Evolutionary conservation across 2,797 vertebrate species (phyloP).

Genomic region (Pseudochirops cupreus): DNA sequence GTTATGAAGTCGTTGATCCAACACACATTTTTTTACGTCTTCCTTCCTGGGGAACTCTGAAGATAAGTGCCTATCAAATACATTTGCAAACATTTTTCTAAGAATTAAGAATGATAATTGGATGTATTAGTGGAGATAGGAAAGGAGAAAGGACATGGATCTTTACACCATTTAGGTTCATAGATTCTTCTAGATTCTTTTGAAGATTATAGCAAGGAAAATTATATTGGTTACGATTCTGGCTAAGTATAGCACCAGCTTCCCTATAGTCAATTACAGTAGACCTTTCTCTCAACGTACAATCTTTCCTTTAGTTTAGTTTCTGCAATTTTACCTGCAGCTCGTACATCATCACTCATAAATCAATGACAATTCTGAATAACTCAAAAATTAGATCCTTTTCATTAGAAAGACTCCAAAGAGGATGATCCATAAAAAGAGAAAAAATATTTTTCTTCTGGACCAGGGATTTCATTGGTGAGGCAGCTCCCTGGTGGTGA

Average conservation of each 20-base stretch:
- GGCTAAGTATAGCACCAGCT: neutral
- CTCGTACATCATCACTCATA: neutral
- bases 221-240: slow-evolving; percentile 21
- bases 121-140: slow-evolving; percentile 14
- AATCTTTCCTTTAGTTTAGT: neutral
- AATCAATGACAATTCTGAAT: neutral
- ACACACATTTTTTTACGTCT: slow-evolving; percentile 69
- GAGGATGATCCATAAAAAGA: neutral
- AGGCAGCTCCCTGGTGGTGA: neutral
- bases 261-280: slow-evolving; percentile 6
- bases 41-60: slow-evolving; percentile 69
- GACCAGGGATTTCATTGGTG: neutral
- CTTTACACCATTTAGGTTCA: slow-evolving; percentile 34
- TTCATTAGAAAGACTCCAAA: neutral
- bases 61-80: slow-evolving; percentile 74
- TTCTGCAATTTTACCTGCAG: neutral
- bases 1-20: slow-evolving; percentile 72
- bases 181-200: slow-evolving; percentile 56
- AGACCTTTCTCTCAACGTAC: neutral
- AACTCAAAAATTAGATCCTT: neutral
- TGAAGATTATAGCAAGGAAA: slow-evolving; percentile 23
- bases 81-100: slow-evolving; percentile 62
- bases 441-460: neutral
- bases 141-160: slow-evolving; percentile 46
- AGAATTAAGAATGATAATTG: slow-evolving; percentile 65